Base-by-base conservation (phyloP, 2,797 vertebrate species). In the Chrysolophus pictus region DNA sequence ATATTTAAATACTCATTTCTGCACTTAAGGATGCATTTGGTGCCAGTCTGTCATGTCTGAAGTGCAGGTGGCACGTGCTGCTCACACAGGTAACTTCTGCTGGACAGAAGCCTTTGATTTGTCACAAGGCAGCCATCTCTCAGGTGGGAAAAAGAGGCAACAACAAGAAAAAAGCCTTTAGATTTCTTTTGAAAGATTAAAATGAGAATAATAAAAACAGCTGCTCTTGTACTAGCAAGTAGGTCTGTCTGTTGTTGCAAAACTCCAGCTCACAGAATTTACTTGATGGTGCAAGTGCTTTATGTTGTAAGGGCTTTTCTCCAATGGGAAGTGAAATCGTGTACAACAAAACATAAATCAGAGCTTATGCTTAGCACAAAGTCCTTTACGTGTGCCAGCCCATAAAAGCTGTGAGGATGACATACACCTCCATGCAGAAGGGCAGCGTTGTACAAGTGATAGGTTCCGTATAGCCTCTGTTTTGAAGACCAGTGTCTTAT, bases 101-200 rank as follows among this genome's bases (percentile, higher is more conserved):
- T 47, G 51, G 44, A 31, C 28, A 71, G 58, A 53, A 65, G 33
- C 12, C 35, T 64, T 42, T 22, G 31, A n/a, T 74, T 86, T 65
- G 14, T 64, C 46, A n/a, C 46, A 78, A 10, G 6, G 9, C 47
- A 70, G 9, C 22, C 9, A 14, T 35, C 31, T 81, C 82, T 51
- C 29, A 80, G 37, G 23, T 53, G 35, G 4, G 1, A 58, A 58
- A 53, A 67, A 64, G 9, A 29, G 21, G 9, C 22, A 53, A 37
- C 59, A 42, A 11, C 55, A 0, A 0, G 31, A 0, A 5, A 28
- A 2, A 8, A 18, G 10, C 5, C 6, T 33, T 53, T 41, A 44
- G 14, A 2, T 46, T 53, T 88, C 4, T 85, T 82, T 60, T 56
- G 44, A 69, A 81, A 49, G 1, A 35, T 60, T 62, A 58, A 19